Percentiles rank a stretch among this genome's conserved stretches.
Conservation (phyloP, 2,888 invertebrate genomes). For the Aphodius sticticus region DNA sequence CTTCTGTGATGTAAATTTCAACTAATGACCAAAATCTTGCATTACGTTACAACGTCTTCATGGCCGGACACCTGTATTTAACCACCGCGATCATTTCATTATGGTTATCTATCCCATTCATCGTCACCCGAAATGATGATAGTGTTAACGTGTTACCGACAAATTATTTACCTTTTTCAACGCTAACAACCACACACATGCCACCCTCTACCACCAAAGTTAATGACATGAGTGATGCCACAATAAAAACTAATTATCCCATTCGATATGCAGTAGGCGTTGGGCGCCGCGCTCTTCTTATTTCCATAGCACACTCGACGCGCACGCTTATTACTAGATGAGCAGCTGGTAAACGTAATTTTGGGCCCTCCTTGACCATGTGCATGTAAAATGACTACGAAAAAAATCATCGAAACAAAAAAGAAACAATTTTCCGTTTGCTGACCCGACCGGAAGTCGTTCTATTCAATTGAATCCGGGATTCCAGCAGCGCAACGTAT, state of each 20-base stretch:
- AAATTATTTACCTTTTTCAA: neutral
- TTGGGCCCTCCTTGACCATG: neutral
- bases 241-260: conserved; percentile 52
- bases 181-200: neutral
- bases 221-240: conserved; percentile 31
- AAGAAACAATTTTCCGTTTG: conserved; percentile 22
- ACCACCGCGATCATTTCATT: neutral
- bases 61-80: neutral
- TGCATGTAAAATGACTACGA: neutral
- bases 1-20: too few relatives aligned
- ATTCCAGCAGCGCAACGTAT: neutral
- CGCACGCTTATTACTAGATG: neutral
- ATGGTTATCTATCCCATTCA: neutral
- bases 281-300: conserved; percentile 9
- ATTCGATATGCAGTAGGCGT: conserved; percentile 47
- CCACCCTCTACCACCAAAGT: neutral
- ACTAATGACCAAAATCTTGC: too few relatives aligned
- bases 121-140: neutral
- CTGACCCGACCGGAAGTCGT: conserved; percentile 24
- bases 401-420: conserved; percentile 24
- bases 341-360: neutral
- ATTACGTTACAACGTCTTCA: too few relatives aligned
- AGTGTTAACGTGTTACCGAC: neutral
- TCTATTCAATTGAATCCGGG: neutral
- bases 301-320: conserved; percentile 5